Base-by-base conservation (phyloP, 1,140 invertebrate species). In the Atopsyche davidsoni region DNA sequence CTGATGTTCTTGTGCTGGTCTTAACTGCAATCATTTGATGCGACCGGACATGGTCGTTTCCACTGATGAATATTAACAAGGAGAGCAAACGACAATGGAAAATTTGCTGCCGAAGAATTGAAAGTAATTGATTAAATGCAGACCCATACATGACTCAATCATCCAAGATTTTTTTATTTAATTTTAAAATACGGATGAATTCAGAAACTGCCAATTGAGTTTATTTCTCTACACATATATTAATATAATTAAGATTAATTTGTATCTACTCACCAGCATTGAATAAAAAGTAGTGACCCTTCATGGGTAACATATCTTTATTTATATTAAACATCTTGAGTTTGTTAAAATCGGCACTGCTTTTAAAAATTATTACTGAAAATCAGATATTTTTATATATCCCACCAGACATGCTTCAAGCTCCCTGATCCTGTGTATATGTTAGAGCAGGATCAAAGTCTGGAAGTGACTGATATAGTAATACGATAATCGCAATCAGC, bases 231-330 rank as follows among this genome's bases (percentile, higher is more conserved):
- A 18, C 6, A 46, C 11, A 39, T n/a, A 18, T 35, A 38, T 16
- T 13, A n/a, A 14, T 21, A 46, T 3, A 47, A 41, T 32, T 49
- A 2, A 16, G 16, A 51, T 57, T 51, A 49, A 31, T 28, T 52
- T 25, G 53, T 31, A 19, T 24, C 16, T 25, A 69, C 67, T 77
- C 71, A 92, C 91, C 91, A 62, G 86, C 89, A 79, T 90, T 89
- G 57, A 82, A 90, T 13, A 92, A 70, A 66, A 94, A 92, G 67
- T 85, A 94, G 70, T 91, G 89, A 2, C 80, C 83, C 65, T 94
- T 94, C 62, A 93, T 83, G 31, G 89, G 88, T 59, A 91, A 61
- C 28, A 92, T 69, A 28, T 84, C 78, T 62, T 79, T 82, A 63
- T 92, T 83, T 22, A 92, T 45, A 2, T 35, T 13, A 14, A 55